These are phyloP conservation scores for Napeogenes inachia DNA, from an alignment of 2,888 invertebrate species.

Conservation along the genomic window DNA sequence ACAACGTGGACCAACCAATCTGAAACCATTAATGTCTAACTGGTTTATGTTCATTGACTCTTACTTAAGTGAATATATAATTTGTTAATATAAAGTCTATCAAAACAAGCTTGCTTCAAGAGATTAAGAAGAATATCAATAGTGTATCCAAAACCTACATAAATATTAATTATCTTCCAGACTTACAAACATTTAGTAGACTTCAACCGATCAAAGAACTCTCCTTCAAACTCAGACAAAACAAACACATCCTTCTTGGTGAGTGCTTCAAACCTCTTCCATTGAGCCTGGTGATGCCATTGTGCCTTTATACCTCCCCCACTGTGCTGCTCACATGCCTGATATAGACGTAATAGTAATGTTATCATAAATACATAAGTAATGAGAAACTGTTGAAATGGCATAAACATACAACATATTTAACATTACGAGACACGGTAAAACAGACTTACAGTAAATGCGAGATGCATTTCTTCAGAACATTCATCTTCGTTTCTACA, in stretches of 20 bases:
- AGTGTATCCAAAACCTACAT: conserved; percentile 8
- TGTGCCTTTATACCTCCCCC: conserved; percentile 74
- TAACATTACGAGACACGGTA: neutral
- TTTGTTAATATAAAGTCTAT: too few relatives aligned
- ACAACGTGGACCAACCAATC: conserved; percentile 90
- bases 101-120: too few relatives aligned
- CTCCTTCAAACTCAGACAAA: conserved; percentile 86
- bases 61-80: too few relatives aligned
- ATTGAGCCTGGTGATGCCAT: conserved; percentile 82
- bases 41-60: too few relatives aligned
- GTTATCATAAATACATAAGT: neutral
- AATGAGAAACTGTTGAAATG: neutral
- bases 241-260: conserved; percentile 86
- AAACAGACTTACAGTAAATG: conserved; percentile 72
- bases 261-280: conserved; percentile 77
- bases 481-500: conserved; percentile 73
- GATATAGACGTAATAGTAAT: conserved; percentile 26
- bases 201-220: conserved; percentile 80
- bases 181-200: conserved; percentile 84
- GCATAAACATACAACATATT: conserved; percentile 6
- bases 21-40: conserved; percentile 42
- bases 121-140: neutral
- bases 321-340: conserved; percentile 78
- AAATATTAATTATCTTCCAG: conserved; percentile 9
- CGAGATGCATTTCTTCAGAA: conserved; percentile 78